Evolutionary conservation across 2,888 invertebrate genomes (phyloP), one percentile per base, ranked within the genome.

Genomic region (Drosophila multiciliata): DNA sequence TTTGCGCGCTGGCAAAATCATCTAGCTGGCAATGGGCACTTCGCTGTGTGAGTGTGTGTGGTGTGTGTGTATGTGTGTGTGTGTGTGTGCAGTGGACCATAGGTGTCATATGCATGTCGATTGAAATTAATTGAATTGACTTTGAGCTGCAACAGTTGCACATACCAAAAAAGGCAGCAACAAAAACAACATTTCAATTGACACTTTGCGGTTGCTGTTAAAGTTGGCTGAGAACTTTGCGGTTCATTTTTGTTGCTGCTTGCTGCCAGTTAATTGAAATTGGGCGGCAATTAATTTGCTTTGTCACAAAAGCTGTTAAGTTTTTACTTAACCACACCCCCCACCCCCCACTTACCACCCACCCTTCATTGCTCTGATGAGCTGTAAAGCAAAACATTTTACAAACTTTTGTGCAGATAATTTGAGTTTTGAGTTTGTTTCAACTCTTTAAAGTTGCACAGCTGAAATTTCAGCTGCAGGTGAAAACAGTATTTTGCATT

Each of bases 51-150:
- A 12, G 40, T n/a, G 17, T 8, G 40, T 11, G 42, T 45, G 66
- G 12, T 20, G 40, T n/a, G 17, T 8, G 40, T 11, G 42, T 45
- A 64, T 62, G 90, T 20, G n/a, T 9, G 38, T 17, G 40, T n/a
- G 42, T 45, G 71, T 65, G 90, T 85, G 75, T 89, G 77, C 86
- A 85, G 50, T 79, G 80, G 86, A 73, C 90, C 85, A 78, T 75
- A 80, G 85, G 85, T 85, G 85, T 90, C 89, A 85, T 85, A 90
- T 90, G 84, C 77, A 80, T 80, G 78, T 82, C 76, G 68, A 74
- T 87, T 86, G 76, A 90, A 87, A 89, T 87, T 87, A 87, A 90
- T 87, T 90, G 90, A 89, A 90, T 90, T 87, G 87, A 78, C 87
- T 90, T 87, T 74, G 75, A 68, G 80, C 67, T 65, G 84, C 73